phyloP scores from a whole-genome alignment of 2,113 vertebrate genomes.

The Peromyscus maniculatus region DNA sequence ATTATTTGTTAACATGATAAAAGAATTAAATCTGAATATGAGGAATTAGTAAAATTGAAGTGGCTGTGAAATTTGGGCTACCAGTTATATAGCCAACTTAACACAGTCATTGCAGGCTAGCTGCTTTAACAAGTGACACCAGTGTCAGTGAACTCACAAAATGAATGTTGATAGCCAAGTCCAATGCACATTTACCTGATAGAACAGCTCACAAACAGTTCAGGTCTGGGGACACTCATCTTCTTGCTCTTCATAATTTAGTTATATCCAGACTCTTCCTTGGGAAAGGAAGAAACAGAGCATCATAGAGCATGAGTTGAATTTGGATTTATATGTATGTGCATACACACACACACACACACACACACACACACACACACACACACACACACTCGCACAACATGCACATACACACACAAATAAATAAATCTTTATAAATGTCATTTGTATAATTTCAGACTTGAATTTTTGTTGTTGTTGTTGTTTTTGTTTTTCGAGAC shows the following conservation, averaged over 20 bases:
- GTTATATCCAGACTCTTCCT: neutral
- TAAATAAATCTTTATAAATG: neutral
- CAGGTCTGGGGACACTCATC: no score
- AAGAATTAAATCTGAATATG: neutral
- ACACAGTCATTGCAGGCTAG: neutral
- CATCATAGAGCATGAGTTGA: no score
- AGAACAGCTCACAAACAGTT: no score
- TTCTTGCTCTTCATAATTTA: no score
- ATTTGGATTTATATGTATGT: neutral
- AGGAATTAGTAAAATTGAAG: neutral
- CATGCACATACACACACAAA: neutral
- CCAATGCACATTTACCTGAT: no score
- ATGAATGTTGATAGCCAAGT: no score
- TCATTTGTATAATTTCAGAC: neutral
- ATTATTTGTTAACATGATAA: neutral
- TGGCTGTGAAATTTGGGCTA: neutral
- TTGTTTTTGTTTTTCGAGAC: no score
- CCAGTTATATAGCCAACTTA: neutral
- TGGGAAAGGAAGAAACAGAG: neutral
- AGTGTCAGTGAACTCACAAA: no score
- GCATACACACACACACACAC: neutral
- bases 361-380: neutral
- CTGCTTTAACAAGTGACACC: neutral
- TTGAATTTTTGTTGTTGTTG: neutral
- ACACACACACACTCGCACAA: no score